These are phyloP conservation scores for Ceuthmochares aereus DNA, from an alignment of 2,113 vertebrate species.

Conservation along the genomic window DNA sequence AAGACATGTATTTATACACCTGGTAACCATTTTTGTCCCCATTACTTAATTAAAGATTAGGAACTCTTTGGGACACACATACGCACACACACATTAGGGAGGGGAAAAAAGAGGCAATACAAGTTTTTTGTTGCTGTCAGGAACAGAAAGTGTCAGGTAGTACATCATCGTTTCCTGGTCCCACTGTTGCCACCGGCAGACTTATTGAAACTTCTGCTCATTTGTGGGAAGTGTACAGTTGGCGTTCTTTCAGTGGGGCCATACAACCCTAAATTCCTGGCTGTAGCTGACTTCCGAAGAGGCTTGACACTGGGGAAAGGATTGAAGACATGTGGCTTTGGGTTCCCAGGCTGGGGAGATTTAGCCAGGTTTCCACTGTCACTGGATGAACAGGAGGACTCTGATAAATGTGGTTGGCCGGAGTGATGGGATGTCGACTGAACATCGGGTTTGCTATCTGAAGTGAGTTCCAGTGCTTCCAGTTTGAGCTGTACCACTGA, in stretches of 20 bases:
- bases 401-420: conserved; percentile 37
- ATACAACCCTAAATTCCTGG: conserved; percentile 93
- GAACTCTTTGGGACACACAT: background rate
- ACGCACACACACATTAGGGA: background rate
- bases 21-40: background rate
- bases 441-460: background rate
- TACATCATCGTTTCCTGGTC: conserved; percentile 82
- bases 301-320: conserved; percentile 94
- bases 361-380: conserved; percentile 68
- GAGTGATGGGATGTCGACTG: conserved; percentile 22
- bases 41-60: background rate
- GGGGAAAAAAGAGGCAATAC: background rate
- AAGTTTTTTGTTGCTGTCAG: background rate
- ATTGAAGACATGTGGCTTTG: conserved; percentile 82
- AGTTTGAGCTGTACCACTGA: conserved; percentile 80
- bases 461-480: conserved; percentile 79
- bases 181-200: conserved; percentile 64
- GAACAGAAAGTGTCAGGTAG: background rate
- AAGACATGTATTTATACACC: background rate
- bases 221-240: conserved; percentile 90
- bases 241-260: conserved; percentile 93
- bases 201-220: conserved; percentile 87
- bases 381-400: conserved; percentile 62
- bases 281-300: conserved; percentile 89
- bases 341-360: conserved; percentile 57